Evolutionary conservation across 2,113 vertebrate genomes (phyloP).

Genomic region (Mugil cephalus): DNA sequence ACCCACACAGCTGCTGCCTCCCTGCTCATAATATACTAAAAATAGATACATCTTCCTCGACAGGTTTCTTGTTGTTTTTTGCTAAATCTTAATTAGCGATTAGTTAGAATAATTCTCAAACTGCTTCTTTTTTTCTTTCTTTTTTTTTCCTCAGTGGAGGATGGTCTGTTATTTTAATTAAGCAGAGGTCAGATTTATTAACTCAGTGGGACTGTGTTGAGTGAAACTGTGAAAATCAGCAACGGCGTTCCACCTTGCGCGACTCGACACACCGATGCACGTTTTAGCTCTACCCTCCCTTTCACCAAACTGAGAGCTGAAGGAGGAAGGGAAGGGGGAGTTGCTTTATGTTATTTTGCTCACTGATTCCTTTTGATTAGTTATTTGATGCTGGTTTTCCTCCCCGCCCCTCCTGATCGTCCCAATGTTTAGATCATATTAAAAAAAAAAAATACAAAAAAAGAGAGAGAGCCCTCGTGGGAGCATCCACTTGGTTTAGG

Average conservation of each 20-base stretch:
- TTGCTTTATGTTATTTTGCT: constrained; percentile 51
- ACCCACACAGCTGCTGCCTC: constrained; percentile 49
- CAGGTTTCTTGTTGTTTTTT: constrained; percentile 76
- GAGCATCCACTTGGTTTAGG: constrained; percentile 20
- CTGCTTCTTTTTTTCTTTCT: constrained; percentile 51
- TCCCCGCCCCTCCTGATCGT: neutral
- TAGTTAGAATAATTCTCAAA: constrained; percentile 82
- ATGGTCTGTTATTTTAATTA: constrained; percentile 86
- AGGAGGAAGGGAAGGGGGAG: constrained; percentile 16
- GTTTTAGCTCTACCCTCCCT: constrained; percentile 19
- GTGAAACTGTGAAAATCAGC: constrained; percentile 74
- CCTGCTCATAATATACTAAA: constrained; percentile 60
- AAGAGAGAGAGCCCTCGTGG: constrained; percentile 41
- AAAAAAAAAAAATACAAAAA: too few relatives aligned
- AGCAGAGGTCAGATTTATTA: constrained; percentile 85
- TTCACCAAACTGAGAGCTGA: constrained; percentile 38
- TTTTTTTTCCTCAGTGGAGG: constrained; percentile 70
- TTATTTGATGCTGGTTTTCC: constrained; percentile 27
- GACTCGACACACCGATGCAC: constrained; percentile 51
- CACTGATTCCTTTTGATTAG: constrained; percentile 60
- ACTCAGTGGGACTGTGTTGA: constrained; percentile 79
- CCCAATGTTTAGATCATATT: constrained; percentile 34
- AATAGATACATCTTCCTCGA: constrained; percentile 70
- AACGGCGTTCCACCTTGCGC: constrained; percentile 60
- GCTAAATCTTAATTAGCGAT: constrained; percentile 83